These are phyloP conservation scores for Oceanodroma leucorhoa DNA, from an alignment of 2,797 vertebrate species.

Conservation along the genomic window DNA sequence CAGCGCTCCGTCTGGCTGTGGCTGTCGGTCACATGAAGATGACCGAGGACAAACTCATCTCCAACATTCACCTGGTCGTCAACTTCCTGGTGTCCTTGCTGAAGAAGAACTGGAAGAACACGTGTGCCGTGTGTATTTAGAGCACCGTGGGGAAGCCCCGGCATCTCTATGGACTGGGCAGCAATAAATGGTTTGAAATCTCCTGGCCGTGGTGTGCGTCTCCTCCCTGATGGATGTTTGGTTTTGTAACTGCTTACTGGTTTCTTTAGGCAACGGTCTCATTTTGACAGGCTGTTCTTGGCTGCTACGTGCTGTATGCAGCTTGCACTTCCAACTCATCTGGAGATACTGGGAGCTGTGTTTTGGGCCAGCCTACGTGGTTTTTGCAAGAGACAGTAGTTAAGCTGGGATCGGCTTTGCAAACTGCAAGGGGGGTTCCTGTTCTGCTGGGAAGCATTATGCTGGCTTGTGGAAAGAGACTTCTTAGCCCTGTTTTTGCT, in stretches of 20 bases:
- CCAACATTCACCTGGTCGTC: conserved; percentile 86
- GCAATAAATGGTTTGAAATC: neutral
- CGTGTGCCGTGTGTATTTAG: conserved; percentile 84
- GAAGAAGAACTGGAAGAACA: conserved; percentile 91
- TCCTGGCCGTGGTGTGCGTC: accelerated
- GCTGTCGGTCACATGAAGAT: conserved; percentile 85
- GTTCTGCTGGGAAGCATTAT: neutral
- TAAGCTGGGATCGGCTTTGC: neutral
- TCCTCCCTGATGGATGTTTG: neutral
- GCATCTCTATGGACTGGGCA: conserved; percentile 77
- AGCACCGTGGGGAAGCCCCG: conserved; percentile 89
- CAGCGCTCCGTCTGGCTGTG: conserved; percentile 74
- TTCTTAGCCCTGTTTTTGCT: neutral
- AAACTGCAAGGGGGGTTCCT: neutral
- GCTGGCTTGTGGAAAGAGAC: neutral
- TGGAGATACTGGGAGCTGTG: neutral
- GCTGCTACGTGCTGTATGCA: neutral
- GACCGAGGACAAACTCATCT: conserved; percentile 86
- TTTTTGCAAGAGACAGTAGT: neutral
- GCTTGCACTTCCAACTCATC: neutral
- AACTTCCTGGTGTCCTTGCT: conserved; percentile 89
- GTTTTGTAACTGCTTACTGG: neutral
- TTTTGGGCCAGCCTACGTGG: neutral
- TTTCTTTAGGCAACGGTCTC: neutral
- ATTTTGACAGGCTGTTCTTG: neutral